Base-by-base conservation (phyloP, 2,888 invertebrate genomes). In the Volucella inflata region DNA sequence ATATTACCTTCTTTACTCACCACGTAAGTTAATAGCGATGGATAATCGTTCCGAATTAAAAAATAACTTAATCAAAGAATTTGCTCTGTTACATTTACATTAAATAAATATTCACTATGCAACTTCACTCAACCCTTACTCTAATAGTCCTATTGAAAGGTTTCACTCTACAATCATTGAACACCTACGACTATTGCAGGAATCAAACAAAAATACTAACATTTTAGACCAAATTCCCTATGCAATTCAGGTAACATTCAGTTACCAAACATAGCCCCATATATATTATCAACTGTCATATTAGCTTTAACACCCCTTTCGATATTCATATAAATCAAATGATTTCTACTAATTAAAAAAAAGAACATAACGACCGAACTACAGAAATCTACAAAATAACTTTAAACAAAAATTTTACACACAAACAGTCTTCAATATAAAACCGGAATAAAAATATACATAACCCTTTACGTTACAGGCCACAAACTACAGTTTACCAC, bases 401-500 rank as follows among this genome's bases (percentile, higher is more conserved):
- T n/a, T n/a, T n/a, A n/a, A n/a, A n/a, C n/a, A n/a, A n/a, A n/a
- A n/a, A n/a, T n/a, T n/a, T n/a, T n/a, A n/a, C n/a, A n/a, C n/a
- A n/a, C n/a, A n/a, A n/a, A n/a, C n/a, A n/a, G n/a, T n/a, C n/a
- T n/a, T n/a, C n/a, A n/a, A n/a, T n/a, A n/a, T n/a, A n/a, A n/a
- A n/a, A n/a, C n/a, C n/a, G n/a, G n/a, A n/a, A n/a, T n/a, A n/a
- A n/a, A n/a, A n/a, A n/a, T n/a, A n/a, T n/a, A n/a, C n/a, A n/a
- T n/a, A n/a, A n/a, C n/a, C n/a, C n/a, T n/a, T n/a, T n/a, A n/a
- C n/a, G n/a, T n/a, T n/a, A n/a, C n/a, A n/a, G n/a, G n/a, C n/a
- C n/a, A n/a, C n/a, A n/a, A n/a, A n/a, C 12, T 57, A 53, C 6
- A 16, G 36, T 55, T 36, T 75, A 75, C 46, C 10, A 42, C 42